Conservation (phyloP, 1,140 invertebrate genomes). For the Tyrophagus putrescentiae region DNA sequence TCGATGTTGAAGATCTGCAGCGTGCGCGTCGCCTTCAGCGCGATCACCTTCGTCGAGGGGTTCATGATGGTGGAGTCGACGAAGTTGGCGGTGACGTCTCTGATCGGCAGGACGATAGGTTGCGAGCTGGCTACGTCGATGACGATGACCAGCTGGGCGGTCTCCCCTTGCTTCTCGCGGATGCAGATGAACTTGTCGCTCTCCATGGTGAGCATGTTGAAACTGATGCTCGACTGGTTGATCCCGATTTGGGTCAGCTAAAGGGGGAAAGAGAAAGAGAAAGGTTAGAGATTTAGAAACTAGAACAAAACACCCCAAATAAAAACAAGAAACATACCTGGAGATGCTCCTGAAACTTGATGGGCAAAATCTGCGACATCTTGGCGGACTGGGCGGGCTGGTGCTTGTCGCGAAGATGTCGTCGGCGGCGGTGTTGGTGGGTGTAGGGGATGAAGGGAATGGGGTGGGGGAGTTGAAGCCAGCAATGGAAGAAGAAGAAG, state of each 20-base stretch:
- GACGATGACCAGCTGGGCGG: slow-evolving; percentile 90
- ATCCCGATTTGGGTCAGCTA: slow-evolving; percentile 98
- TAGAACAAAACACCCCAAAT: no score
- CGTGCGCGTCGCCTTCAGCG: slow-evolving; percentile 90
- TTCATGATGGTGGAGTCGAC: slow-evolving; percentile 99
- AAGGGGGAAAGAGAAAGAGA: not conserved
- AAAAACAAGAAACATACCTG: slow-evolving; percentile 26
- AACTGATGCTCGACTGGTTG: slow-evolving; percentile 91
- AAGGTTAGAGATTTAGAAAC: not conserved
- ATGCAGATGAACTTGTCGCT: slow-evolving; percentile 99
- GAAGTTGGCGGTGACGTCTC: no score
- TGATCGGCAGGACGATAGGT: slow-evolving; percentile 87
- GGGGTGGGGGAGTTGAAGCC: no score
- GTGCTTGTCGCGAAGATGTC: no score
- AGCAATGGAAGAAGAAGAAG: no score
- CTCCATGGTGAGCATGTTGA: slow-evolving; percentile 98
- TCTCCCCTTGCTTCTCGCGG: slow-evolving; percentile 93
- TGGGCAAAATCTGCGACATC: slow-evolving; percentile 29
- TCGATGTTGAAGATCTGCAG: slow-evolving; percentile 99
- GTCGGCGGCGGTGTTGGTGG: no score
- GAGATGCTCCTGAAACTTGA: slow-evolving; percentile 32
- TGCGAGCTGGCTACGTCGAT: slow-evolving; percentile 90
- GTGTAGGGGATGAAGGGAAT: no score
- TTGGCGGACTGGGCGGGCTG: no score
- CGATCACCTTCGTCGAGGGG: slow-evolving; percentile 88